phyloP scores from a whole-genome alignment of 2,797 vertebrate genomes.

The Limnodromus scolopaceus region DNA sequence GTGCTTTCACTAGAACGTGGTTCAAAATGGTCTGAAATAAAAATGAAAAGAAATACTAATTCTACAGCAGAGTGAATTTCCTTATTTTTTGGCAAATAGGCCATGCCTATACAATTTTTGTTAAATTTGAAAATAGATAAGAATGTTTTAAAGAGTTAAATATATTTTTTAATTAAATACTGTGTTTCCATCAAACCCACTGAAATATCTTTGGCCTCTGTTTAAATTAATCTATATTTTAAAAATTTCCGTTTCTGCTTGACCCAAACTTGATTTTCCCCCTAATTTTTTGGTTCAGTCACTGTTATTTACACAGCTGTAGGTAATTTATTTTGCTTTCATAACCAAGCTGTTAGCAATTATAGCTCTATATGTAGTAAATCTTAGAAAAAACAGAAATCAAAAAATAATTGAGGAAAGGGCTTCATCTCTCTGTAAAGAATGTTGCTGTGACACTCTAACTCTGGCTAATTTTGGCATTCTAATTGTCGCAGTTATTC shows the following conservation, averaged over 20 bases:
- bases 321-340: conserved; percentile 5
- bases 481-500: not conserved
- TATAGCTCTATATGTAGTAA: not conserved
- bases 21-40: not conserved
- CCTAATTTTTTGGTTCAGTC: not conserved
- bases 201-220: not conserved
- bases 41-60: not conserved
- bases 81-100: not conserved
- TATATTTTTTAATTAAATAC: not conserved
- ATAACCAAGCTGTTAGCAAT: not conserved
- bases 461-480: not conserved
- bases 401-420: not conserved
- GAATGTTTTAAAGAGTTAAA: not conserved
- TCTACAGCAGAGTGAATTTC: not conserved
- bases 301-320: not conserved
- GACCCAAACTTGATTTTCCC: not conserved
- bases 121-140: not conserved
- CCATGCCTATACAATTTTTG: not conserved
- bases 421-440: not conserved
- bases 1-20: not conserved
- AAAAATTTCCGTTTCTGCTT: not conserved
- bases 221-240: not conserved
- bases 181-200: not conserved
- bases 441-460: not conserved
- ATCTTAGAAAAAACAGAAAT: not conserved